Evolutionary conservation across 2,888 invertebrate genomes (phyloP), one percentile per base, ranked within the genome.

Genomic region (Lithodes maja): DNA sequence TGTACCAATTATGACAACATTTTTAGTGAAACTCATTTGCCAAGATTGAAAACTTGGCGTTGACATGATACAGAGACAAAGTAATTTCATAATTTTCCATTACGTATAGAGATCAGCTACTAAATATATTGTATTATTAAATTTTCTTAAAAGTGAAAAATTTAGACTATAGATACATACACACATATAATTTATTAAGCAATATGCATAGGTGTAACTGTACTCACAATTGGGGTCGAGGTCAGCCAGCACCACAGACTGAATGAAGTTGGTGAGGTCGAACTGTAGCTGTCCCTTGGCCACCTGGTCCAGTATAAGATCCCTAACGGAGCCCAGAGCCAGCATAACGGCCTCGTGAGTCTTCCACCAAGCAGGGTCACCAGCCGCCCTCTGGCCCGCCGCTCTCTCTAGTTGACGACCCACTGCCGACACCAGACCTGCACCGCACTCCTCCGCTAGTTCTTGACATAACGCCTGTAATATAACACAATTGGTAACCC

Each of bases 291-390:
- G 89, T 75, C 92, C 89, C 78, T 87, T 90, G 52, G 86, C 55
- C 71, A 92, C 86, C n/a, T 92, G 91, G 33, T 85, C 83, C 53
- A 91, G 86, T 2, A 92, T 93, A 17, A 94, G 91, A 83, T 94
- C 94, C 69, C 95, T 95, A 17, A 95, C 94, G 52, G 94, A 94
- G 79, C 95, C 95, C 3, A 96, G 93, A 2, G 96, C 95, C 55
- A 95, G 93, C 94, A 96, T 95, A 85, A 95, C 95, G 0, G 96
- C 95, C 93, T 96, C 96, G 91, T 94, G 94, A 9, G 96, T 94
- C 93, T 96, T 96, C 96, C 96, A 96, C 95, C 96, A 95, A 89
- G 94, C 93, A 55, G 93, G 92, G 93, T 94, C 93, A 84, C 94
- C 94, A 78, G 94, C 92, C 9, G 93, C 93, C 93, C 95, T 94